These are phyloP conservation scores for Mimachlamys varia DNA, from an alignment of 2,888 invertebrate genomes.

Conservation along the genomic window DNA sequence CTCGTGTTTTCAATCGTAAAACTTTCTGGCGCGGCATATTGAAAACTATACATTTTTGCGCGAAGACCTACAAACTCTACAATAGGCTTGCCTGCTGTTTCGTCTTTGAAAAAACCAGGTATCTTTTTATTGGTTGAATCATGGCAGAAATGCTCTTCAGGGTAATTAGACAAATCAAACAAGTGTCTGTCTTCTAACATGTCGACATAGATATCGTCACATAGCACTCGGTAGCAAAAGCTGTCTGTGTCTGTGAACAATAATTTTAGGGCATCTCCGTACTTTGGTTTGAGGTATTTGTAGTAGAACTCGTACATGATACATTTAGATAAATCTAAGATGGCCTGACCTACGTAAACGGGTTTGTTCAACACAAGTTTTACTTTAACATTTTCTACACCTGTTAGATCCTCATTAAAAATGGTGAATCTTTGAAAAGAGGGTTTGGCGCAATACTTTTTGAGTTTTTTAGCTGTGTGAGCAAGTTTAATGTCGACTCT, in stretches of 20 bases:
- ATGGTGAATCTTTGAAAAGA: not conserved
- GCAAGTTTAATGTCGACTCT: slow-evolving; percentile 42
- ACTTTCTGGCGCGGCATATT: not conserved
- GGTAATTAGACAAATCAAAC: not conserved
- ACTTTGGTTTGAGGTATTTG: not conserved
- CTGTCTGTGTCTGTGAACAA: not conserved
- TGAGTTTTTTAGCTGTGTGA: slow-evolving; percentile 38
- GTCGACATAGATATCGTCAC: not conserved
- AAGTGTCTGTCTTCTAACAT: not conserved
- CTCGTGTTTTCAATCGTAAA: not conserved
- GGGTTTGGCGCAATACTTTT: not conserved
- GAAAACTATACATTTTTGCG: not conserved
- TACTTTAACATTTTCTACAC: not conserved
- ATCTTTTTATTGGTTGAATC: not conserved
- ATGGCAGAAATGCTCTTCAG: not conserved
- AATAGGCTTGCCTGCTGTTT: not conserved
- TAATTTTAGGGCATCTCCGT: not conserved
- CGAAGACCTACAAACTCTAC: not conserved
- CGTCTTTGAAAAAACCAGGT: not conserved
- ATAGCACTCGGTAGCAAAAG: not conserved
- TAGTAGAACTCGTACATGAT: not conserved
- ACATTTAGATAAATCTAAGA: not conserved
- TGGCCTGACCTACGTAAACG: too few relatives aligned
- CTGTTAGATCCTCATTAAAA: not conserved
- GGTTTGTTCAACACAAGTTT: not conserved